phyloP scores from a whole-genome alignment of 2,888 invertebrate genomes.

The Sicus ferrugineus region DNA sequence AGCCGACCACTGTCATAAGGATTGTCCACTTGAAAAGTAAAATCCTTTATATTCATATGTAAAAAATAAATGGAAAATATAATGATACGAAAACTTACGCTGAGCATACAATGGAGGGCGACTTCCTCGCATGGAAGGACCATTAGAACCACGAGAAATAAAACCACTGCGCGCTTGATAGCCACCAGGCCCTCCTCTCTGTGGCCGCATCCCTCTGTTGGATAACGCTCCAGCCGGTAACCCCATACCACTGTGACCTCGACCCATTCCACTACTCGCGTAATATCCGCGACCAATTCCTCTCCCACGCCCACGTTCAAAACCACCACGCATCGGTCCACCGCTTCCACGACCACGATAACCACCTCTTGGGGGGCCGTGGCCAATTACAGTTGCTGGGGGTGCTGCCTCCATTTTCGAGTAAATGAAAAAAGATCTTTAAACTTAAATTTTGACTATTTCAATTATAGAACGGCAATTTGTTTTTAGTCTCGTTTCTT shows the following conservation, averaged over 20 bases:
- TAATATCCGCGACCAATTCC: constrained; percentile 64
- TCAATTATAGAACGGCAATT: background rate
- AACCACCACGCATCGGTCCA: constrained; percentile 60
- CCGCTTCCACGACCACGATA: constrained; percentile 59
- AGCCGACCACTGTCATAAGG: too few species aligned
- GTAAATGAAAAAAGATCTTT: too few species aligned
- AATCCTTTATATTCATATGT: background rate
- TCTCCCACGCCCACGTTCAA: constrained; percentile 62
- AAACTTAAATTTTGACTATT: too few species aligned
- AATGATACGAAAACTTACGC: constrained; percentile 52
- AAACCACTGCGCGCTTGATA: constrained; percentile 58
- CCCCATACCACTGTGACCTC: constrained; percentile 58
- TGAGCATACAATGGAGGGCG: constrained; percentile 61
- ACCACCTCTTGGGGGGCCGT: constrained; percentile 56
- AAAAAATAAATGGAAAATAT: background rate
- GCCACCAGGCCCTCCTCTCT: constrained; percentile 55
- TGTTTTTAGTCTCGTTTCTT: too few species aligned
- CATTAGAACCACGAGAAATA: constrained; percentile 54
- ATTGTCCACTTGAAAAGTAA: too few species aligned
- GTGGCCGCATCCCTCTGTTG: constrained; percentile 55
- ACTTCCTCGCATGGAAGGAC: constrained; percentile 60
- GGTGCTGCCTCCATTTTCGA: constrained; percentile 55
- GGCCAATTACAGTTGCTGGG: constrained; percentile 46
- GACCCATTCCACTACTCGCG: constrained; percentile 56
- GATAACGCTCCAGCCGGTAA: constrained; percentile 57